Percentiles rank a stretch among this genome's conserved stretches.
phyloP scores from a whole-genome alignment of 64 coral and sea anemone genomes.

The Montipora foliosa region DNA sequence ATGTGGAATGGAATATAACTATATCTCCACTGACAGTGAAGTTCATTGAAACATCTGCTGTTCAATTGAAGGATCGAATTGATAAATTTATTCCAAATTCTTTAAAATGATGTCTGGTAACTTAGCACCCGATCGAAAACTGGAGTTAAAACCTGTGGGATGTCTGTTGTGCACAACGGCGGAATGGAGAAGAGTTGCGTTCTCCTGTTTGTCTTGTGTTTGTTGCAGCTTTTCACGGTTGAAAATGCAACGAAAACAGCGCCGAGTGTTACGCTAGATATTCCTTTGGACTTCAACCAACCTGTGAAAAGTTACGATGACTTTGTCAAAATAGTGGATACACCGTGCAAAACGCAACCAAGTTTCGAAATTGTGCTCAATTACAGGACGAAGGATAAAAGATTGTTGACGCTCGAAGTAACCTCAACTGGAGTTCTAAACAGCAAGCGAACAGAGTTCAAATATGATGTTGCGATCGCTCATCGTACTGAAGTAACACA shows the following conservation, averaged over 20 bases:
- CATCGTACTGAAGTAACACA: conserved; percentile 43
- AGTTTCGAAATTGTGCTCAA: conserved; percentile 61
- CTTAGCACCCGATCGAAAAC: not conserved
- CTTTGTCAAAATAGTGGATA: conserved; percentile 71
- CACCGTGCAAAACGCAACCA: conserved; percentile 45
- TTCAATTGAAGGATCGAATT: not conserved
- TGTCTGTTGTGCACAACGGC: not conserved
- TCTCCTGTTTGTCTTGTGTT: conserved; percentile 16
- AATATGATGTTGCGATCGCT: conserved; percentile 53
- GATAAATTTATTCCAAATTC: conserved; percentile 22
- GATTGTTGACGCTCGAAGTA: conserved; percentile 71
- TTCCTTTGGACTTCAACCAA: conserved; percentile 29
- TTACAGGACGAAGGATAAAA: conserved; percentile 66
- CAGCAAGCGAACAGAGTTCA: conserved; percentile 60
- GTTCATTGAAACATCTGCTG: not conserved
- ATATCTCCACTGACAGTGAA: not conserved
- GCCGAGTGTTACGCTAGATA: conserved; percentile 24
- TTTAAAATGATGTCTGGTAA: conserved; percentile 28
- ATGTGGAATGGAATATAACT: not conserved
- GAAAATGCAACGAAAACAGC: conserved; percentile 1
- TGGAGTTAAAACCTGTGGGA: not conserved
- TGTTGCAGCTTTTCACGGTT: not conserved
- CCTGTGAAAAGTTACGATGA: conserved; percentile 51
- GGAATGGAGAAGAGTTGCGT: not conserved
- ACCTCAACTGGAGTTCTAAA: conserved; percentile 53